Conservation (phyloP, 2,797 vertebrate genomes). For the Pampus argenteus region DNA sequence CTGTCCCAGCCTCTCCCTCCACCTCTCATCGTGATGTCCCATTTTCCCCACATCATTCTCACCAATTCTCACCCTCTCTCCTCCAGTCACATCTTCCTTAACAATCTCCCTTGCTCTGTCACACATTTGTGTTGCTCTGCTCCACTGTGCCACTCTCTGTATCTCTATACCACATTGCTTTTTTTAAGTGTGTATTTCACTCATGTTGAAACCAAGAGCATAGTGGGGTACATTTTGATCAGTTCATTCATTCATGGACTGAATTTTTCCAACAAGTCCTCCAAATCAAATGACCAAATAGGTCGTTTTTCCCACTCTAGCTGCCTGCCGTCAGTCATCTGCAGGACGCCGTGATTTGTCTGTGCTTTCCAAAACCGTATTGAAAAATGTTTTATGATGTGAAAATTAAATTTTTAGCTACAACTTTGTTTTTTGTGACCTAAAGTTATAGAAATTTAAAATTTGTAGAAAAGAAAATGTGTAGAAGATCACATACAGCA, state of each 20-base stretch:
- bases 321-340: no score
- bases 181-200: constrained; percentile 2
- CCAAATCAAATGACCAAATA: no score
- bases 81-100: constrained; percentile 41
- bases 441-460: no score
- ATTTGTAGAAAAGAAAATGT: no score
- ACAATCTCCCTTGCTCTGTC: constrained; percentile 47
- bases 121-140: constrained; percentile 51
- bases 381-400: no score
- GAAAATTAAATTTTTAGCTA: no score
- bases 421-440: not conserved
- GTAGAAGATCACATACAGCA: not conserved
- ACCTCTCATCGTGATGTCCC: constrained; percentile 37
- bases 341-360: no score
- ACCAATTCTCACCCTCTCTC: constrained; percentile 69
- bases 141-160: not conserved
- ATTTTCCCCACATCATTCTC: constrained; percentile 63
- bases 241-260: not conserved
- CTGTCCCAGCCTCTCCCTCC: constrained; percentile 13
- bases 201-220: not conserved
- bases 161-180: constrained; percentile 4
- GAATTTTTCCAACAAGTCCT: no score
- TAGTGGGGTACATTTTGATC: not conserved
- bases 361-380: no score
- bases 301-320: no score